Conservation (phyloP, 2,113 vertebrate genomes). For the Uria aalge region DNA sequence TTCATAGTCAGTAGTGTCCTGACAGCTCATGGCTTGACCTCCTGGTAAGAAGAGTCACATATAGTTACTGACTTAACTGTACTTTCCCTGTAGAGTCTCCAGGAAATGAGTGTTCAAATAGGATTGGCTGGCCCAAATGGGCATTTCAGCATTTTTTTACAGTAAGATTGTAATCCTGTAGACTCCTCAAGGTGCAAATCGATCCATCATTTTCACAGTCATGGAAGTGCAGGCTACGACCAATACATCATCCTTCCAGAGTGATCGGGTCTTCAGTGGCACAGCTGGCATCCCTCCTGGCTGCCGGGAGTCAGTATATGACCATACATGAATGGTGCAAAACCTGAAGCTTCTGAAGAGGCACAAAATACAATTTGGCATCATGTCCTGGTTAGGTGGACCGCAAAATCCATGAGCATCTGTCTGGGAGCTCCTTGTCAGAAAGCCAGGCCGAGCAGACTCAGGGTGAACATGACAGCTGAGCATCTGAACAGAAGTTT, state of each 20-base stretch:
- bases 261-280: neutral
- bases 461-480: neutral
- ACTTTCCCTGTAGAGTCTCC: neutral
- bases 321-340: neutral
- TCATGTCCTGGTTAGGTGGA: neutral
- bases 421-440: neutral
- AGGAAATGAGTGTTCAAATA: neutral
- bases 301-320: neutral
- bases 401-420: neutral
- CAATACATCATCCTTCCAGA: neutral
- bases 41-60: neutral
- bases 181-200: neutral
- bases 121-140: neutral
- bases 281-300: neutral
- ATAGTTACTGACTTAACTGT: neutral
- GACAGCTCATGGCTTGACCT: neutral
- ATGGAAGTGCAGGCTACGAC: neutral
- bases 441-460: neutral
- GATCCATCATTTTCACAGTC: neutral
- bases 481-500: neutral
- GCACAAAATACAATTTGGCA: neutral
- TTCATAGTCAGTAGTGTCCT: neutral
- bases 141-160: neutral
- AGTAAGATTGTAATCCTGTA: neutral
- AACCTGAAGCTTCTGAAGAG: neutral